These are phyloP conservation scores for Macquaria ambigua DNA, from an alignment of 2,113 vertebrate species.

Conservation along the genomic window DNA sequence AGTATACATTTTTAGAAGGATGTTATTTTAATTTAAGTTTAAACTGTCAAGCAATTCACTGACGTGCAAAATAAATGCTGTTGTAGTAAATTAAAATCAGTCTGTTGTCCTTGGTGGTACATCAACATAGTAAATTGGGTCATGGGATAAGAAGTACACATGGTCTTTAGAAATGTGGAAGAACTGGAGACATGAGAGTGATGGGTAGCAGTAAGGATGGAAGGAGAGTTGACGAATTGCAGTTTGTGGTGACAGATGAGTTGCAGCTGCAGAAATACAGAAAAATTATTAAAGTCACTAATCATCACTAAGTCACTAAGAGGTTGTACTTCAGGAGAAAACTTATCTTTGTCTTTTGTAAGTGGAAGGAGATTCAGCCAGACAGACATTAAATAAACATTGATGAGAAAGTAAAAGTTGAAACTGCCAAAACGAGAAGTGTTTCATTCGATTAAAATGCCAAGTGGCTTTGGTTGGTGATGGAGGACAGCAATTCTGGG, in stretches of 20 bases:
- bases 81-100: not conserved
- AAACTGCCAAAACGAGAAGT: too few relatives aligned
- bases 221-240: not conserved
- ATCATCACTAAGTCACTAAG: not conserved
- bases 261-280: not conserved
- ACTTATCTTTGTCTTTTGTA: not conserved
- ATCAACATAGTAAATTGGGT: not conserved
- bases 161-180: not conserved
- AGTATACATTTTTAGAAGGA: not conserved
- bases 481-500: not conserved
- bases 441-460: not conserved
- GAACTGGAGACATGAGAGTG: slow-evolving; percentile 5
- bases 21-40: slow-evolving; percentile 1
- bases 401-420: not conserved
- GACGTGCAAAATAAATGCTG: slow-evolving; percentile 39
- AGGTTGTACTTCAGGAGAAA: not conserved
- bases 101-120: not conserved
- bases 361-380: not conserved
- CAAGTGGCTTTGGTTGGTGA: not conserved
- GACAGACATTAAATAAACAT: not conserved
- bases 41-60: not conserved
- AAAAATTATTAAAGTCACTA: not conserved
- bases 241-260: not conserved
- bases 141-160: not conserved
- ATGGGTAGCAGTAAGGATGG: not conserved